phyloP scores from a whole-genome alignment of 37 sponge, comb jelly and placozoan genomes.

The Diacarnus erythraeanus region DNA sequence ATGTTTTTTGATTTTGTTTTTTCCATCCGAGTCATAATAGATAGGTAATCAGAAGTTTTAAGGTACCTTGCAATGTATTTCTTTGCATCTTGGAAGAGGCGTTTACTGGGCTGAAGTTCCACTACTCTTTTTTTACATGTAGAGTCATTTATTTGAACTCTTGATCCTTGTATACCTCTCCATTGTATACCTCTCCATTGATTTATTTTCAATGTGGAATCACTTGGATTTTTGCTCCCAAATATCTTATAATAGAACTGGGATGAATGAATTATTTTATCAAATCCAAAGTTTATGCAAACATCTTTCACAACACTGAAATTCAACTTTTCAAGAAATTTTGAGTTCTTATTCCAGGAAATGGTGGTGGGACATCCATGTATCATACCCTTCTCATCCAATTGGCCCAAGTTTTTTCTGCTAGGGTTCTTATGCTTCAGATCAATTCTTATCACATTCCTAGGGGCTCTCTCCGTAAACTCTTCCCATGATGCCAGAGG shows the following conservation, averaged over 20 bases:
- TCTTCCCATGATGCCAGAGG: conserved; percentile 5
- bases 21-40: conserved; percentile 37
- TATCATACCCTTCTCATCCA: too few species aligned
- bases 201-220: conserved; percentile 18
- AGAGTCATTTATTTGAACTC: conserved; percentile 9
- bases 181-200: conserved; percentile 65
- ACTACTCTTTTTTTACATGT: not conserved
- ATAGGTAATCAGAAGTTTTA: not conserved
- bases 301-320: conserved; percentile 27
- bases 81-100: not conserved
- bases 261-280: not conserved
- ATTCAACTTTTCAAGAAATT: not conserved
- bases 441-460: conserved; percentile 19
- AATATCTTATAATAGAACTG: conserved; percentile 24
- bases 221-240: not conserved
- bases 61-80: conserved; percentile 33
- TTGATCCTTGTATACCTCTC: not conserved
- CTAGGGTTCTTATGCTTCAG: not conserved
- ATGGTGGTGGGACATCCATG: not conserved
- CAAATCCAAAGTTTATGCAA: conserved; percentile 29
- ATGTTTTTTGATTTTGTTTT: conserved; percentile 1
- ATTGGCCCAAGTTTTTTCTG: not conserved
- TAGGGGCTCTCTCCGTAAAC: conserved; percentile 22
- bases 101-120: conserved; percentile 27
- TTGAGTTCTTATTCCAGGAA: not conserved